Evolutionary conservation across 2,797 vertebrate genomes (phyloP).

Genomic region (Spatula versicolor): DNA sequence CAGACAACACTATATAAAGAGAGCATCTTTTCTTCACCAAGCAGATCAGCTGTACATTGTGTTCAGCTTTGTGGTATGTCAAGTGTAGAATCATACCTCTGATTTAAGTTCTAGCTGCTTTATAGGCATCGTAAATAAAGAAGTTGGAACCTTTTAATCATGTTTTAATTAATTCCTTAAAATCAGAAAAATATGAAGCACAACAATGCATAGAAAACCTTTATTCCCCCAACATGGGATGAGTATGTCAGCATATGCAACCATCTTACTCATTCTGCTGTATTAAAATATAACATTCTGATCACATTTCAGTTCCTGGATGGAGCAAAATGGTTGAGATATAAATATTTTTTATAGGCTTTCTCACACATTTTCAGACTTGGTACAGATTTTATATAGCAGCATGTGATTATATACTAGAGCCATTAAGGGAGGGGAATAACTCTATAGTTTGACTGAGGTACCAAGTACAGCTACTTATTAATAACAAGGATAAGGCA

Average conservation of each 20-base stretch:
- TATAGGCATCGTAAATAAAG: not conserved
- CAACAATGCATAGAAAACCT: not conserved
- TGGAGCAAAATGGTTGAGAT: not conserved
- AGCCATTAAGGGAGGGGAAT: not conserved
- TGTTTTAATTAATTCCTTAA: not conserved
- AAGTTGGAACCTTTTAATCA: not conserved
- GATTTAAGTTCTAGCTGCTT: not conserved
- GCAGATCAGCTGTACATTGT: not conserved
- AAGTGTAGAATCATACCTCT: not conserved
- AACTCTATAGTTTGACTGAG: not conserved
- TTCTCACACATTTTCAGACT: not conserved
- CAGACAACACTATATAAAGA: not conserved
- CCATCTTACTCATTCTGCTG: not conserved
- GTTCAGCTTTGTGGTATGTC: not conserved
- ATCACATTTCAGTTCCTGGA: not conserved
- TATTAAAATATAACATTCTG: not conserved
- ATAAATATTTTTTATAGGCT: not conserved
- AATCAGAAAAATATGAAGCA: not conserved
- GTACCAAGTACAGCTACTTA: not conserved
- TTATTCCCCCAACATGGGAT: not conserved
- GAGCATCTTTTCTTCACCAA: not conserved
- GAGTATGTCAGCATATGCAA: not conserved
- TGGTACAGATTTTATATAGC: not conserved
- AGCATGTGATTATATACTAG: not conserved
- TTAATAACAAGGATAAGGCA: not conserved